Evolutionary conservation across 2,797 vertebrate genomes (phyloP).

Genomic region (Halcyon leucocephala): DNA sequence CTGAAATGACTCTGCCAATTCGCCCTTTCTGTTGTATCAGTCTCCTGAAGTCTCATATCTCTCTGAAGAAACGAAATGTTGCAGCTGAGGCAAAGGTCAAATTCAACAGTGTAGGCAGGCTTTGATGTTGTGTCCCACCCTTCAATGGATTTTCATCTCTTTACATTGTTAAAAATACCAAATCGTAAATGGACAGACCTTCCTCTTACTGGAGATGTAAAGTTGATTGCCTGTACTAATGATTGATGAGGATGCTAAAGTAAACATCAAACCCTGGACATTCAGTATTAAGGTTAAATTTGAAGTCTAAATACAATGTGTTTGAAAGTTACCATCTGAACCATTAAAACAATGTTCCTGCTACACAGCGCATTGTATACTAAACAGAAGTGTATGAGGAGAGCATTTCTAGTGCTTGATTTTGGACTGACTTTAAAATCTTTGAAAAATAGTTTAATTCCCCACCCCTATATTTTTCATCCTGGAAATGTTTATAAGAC

Average conservation of each 20-base stretch:
- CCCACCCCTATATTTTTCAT: background rate
- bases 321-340: background rate
- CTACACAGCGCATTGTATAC: background rate
- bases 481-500: background rate
- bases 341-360: background rate
- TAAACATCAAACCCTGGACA: background rate
- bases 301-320: background rate
- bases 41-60: accelerated
- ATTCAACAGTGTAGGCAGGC: background rate
- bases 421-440: background rate
- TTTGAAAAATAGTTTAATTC: background rate
- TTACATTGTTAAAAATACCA: background rate
- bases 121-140: background rate
- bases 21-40: accelerated
- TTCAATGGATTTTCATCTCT: background rate
- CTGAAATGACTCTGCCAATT: background rate
- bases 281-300: background rate
- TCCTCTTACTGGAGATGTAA: background rate
- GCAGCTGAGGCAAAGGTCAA: background rate
- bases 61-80: background rate
- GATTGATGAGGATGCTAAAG: background rate
- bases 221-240: background rate
- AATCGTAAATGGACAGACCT: background rate
- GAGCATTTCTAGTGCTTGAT: background rate
- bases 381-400: background rate